These are phyloP conservation scores for Acinonyx jubatus DNA, from an alignment of 2,113 vertebrate species.

Conservation along the genomic window DNA sequence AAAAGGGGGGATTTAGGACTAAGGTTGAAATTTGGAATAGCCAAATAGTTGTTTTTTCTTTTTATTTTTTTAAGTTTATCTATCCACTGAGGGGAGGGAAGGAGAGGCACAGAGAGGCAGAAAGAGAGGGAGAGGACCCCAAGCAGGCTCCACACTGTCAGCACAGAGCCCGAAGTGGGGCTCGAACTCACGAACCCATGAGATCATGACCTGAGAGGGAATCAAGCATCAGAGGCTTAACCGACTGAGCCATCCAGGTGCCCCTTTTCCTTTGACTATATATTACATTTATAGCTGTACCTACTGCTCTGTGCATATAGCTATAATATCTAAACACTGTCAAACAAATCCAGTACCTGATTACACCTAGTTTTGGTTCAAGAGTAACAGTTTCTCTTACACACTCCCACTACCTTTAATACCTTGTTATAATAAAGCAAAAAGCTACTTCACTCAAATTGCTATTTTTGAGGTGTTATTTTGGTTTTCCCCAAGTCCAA, in stretches of 20 bases:
- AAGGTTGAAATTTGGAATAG: background rate
- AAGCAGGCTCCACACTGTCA: no score
- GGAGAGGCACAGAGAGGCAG: no score
- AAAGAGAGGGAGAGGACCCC: no score
- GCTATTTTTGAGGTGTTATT: background rate
- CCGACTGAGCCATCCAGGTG: no score
- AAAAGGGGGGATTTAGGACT: background rate
- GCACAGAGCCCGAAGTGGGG: no score
- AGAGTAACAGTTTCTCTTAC: background rate
- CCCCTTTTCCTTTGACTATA: background rate
- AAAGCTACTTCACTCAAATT: background rate
- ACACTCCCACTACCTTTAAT: background rate
- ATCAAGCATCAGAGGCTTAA: no score
- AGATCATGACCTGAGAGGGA: no score
- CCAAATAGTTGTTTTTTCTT: background rate
- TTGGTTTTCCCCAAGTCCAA: slow-evolving; percentile 18
- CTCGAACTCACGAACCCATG: no score
- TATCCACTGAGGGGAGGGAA: no score
- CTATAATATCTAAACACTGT: background rate
- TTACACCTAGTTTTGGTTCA: background rate
- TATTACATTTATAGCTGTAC: background rate
- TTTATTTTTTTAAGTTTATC: no score
- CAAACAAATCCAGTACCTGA: background rate
- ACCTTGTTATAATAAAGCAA: slow-evolving; percentile 18
- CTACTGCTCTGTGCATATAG: background rate